These are phyloP conservation scores for Macrosoma leucophasiata DNA, from an alignment of 2,888 invertebrate genomes.

Conservation along the genomic window DNA sequence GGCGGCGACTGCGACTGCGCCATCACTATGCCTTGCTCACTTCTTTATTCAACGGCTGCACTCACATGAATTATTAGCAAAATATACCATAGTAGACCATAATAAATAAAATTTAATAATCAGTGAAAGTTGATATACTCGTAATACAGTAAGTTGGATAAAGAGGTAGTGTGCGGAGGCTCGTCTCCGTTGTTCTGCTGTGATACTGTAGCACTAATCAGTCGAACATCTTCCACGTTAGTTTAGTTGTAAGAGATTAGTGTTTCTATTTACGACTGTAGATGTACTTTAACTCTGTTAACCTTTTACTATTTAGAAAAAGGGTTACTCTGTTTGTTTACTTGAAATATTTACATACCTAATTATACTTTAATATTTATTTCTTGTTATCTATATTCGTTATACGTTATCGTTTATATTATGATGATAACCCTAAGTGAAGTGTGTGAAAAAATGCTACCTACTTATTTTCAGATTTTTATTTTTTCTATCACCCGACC, in stretches of 20 bases:
- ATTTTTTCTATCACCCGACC: slow-evolving; percentile 71
- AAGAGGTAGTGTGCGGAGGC: slow-evolving; percentile 38
- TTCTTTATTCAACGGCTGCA: no score
- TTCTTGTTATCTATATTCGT: slow-evolving; percentile 61
- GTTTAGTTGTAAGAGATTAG: slow-evolving; percentile 65
- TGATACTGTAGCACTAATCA: slow-evolving; percentile 70
- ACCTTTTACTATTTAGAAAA: slow-evolving; percentile 62
- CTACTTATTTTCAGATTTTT: slow-evolving; percentile 75
- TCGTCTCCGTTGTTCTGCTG: slow-evolving; percentile 64
- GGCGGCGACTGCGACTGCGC: slow-evolving; percentile 25
- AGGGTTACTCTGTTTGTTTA: slow-evolving; percentile 61
- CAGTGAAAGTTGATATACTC: no score
- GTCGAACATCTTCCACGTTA: slow-evolving; percentile 67
- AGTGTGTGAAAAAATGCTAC: slow-evolving; percentile 73
- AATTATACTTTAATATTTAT: slow-evolving; percentile 49
- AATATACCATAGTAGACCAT: no score
- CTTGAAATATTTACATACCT: slow-evolving; percentile 53
- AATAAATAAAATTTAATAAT: no score
- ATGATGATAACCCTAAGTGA: slow-evolving; percentile 57
- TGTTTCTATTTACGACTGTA: slow-evolving; percentile 65
- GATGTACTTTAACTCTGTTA: slow-evolving; percentile 64
- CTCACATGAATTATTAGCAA: no score
- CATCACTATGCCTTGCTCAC: slow-evolving; percentile 4
- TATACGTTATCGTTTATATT: slow-evolving; percentile 60
- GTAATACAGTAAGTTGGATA: no score